Percentiles rank a stretch among this genome's conserved stretches.
Evolutionary conservation across 2,797 vertebrate genomes (phyloP).

Genomic region (Leucoraja ocellata): DNA sequence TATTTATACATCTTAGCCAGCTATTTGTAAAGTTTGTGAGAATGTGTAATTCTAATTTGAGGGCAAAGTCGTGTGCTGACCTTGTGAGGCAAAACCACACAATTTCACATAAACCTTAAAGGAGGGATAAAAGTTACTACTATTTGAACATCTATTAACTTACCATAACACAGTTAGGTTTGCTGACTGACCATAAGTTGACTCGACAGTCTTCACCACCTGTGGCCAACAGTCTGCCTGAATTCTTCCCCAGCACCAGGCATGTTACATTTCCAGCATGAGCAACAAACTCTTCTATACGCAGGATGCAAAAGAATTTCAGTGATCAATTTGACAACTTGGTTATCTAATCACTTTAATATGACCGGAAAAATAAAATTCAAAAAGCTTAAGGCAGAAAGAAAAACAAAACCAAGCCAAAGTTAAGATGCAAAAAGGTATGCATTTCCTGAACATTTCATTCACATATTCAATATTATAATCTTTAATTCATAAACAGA

Average conservation of each 20-base stretch:
- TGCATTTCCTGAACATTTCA: neutral
- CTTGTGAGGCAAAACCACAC: neutral
- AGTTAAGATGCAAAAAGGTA: neutral
- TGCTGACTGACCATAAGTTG: constrained; percentile 90
- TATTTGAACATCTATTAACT: constrained; percentile 36
- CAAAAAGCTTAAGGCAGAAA: neutral
- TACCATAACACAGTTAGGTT: constrained; percentile 96
- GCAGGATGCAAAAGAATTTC: constrained; percentile 39
- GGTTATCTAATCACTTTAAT: neutral
- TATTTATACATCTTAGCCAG: neutral
- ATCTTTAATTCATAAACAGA: neutral
- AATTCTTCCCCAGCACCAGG: constrained; percentile 78
- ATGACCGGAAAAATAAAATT: neutral
- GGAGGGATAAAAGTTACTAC: neutral
- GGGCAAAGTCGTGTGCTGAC: neutral
- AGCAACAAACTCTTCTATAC: constrained; percentile 81
- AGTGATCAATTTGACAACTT: neutral
- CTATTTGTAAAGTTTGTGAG: neutral
- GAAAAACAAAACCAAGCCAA: neutral
- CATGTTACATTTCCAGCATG: constrained; percentile 81
- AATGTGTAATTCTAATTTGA: neutral
- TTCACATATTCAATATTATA: neutral
- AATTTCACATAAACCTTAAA: neutral
- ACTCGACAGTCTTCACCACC: constrained; percentile 89
- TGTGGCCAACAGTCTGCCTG: constrained; percentile 81